Evolutionary conservation across 2,888 invertebrate genomes (phyloP).

Genomic region (Mamestra brassicae): DNA sequence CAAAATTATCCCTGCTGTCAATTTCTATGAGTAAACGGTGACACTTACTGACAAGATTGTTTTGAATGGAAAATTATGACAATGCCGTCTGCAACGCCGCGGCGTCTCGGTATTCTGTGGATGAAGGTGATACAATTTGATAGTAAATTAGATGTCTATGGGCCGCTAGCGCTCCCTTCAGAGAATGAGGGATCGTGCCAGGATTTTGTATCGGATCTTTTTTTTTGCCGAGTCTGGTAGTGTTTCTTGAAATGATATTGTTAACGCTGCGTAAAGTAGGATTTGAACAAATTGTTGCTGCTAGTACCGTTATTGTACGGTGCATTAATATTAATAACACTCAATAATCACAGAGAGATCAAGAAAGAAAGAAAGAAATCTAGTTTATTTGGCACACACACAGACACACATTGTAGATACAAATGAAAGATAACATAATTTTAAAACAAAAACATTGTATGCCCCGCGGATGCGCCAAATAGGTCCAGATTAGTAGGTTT

Average conservation of each 20-base stretch:
- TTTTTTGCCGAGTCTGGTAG: conserved; percentile 4
- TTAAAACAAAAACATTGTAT: no score
- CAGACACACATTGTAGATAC: no score
- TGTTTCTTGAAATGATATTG: background rate
- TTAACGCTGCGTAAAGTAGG: background rate
- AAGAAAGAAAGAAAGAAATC: no score
- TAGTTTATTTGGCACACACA: no score
- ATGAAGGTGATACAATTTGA: conserved; percentile 35
- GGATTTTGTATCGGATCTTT: conserved; percentile 14
- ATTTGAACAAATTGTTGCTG: background rate
- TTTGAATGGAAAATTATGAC: no score
- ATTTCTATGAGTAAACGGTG: no score
- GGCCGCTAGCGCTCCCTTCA: background rate
- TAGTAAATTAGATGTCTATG: conserved; percentile 28
- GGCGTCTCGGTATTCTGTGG: background rate
- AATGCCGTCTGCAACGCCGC: background rate
- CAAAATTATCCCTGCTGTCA: no score
- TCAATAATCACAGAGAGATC: no score
- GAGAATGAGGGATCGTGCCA: background rate
- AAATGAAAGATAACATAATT: no score
- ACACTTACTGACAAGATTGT: no score
- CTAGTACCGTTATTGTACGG: background rate
- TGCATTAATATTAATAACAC: background rate
- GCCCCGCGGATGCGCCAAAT: no score
- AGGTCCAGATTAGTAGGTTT: no score